Percentiles rank a stretch among this genome's conserved stretches.
Conservation (phyloP, 2,113 vertebrate genomes). For the Cricetomys ansorgei region DNA sequence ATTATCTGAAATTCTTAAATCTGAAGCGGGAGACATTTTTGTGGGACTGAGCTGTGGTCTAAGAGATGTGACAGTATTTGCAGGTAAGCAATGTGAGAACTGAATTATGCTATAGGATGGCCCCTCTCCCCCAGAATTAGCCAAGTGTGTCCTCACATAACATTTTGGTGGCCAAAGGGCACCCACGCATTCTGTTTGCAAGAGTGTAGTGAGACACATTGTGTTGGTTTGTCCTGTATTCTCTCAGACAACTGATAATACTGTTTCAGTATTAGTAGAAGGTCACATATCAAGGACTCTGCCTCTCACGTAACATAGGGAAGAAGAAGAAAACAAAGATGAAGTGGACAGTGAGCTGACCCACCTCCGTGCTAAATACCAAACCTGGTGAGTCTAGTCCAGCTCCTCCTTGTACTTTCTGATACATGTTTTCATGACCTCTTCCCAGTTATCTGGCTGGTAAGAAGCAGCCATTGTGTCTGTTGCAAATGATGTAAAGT, state of each 20-base stretch:
- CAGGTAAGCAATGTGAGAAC: not conserved
- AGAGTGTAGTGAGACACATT: not conserved
- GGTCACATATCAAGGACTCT: not conserved
- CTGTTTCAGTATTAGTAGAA: not conserved
- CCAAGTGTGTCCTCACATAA: not conserved
- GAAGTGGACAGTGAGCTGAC: not conserved
- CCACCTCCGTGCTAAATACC: not conserved
- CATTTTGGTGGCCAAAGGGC: not conserved
- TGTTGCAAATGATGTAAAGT: not conserved
- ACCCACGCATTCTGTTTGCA: not conserved
- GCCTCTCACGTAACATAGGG: not conserved
- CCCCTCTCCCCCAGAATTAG: not conserved
- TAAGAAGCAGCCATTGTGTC: not conserved
- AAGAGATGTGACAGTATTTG: not conserved
- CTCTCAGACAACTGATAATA: not conserved
- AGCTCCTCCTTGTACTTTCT: not conserved
- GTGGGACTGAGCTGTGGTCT: not conserved
- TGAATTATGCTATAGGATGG: not conserved
- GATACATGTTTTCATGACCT: not conserved
- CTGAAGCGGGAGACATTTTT: not conserved
- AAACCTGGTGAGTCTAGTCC: not conserved
- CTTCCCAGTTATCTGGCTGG: not conserved
- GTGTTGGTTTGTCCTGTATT: not conserved
- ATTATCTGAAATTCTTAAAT: not conserved
- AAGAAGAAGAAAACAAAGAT: conserved; percentile 2